Conservation (phyloP, 2,113 vertebrate species). For the Glaucidium brasilianum region DNA sequence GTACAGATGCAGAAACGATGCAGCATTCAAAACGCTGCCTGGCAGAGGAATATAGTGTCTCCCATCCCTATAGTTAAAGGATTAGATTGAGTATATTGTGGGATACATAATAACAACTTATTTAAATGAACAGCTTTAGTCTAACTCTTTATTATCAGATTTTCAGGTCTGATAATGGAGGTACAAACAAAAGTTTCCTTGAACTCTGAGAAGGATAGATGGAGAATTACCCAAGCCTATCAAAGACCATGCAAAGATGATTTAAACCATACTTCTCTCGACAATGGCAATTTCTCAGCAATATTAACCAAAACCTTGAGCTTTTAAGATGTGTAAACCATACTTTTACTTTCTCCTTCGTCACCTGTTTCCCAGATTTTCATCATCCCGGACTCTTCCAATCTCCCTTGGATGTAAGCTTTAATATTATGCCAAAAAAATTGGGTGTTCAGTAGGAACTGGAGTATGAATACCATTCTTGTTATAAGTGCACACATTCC, state of each 20-base stretch:
- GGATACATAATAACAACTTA: not conserved
- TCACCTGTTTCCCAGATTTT: not conserved
- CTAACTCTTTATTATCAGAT: not conserved
- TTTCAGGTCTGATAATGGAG: not conserved
- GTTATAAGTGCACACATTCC: not conserved
- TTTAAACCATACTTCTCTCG: not conserved
- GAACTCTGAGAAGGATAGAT: not conserved
- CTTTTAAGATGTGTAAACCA: not conserved
- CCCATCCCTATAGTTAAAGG: not conserved
- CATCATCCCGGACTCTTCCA: not conserved
- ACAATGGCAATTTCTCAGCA: not conserved
- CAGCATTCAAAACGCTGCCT: not conserved
- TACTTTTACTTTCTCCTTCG: not conserved
- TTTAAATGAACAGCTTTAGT: not conserved
- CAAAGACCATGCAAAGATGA: not conserved
- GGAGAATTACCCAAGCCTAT: not conserved
- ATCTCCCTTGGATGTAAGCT: not conserved
- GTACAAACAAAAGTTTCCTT: rapidly evolving
- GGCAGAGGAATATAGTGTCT: not conserved
- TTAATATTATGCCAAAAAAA: not conserved
- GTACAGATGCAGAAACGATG: not conserved
- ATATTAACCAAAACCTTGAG: not conserved
- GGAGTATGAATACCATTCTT: not conserved
- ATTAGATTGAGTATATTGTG: not conserved
- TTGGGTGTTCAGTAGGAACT: not conserved